Evolutionary conservation across 1,140 invertebrate species (phyloP).

Genomic region (Diorhabda elongata): DNA sequence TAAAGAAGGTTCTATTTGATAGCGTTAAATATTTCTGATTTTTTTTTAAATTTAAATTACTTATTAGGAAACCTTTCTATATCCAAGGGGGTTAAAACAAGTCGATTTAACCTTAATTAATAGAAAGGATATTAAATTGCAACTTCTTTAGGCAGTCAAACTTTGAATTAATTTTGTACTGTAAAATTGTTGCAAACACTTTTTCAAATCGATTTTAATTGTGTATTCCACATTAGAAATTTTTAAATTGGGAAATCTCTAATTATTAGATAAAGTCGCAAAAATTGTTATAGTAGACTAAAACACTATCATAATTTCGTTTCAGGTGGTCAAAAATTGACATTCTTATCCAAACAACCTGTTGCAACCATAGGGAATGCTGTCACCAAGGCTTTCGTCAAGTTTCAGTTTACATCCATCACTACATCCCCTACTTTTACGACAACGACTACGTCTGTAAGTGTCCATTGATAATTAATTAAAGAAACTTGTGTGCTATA

Average conservation of each 20-base stretch:
- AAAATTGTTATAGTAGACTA: no score
- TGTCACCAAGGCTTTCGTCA: slow-evolving; percentile 45
- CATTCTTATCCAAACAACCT: slow-evolving; percentile 54
- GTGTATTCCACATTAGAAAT: no score
- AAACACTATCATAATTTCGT: background rate
- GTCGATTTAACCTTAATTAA: background rate
- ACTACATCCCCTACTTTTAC: slow-evolving; percentile 30
- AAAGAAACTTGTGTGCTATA: no score
- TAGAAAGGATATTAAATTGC: slow-evolving; percentile 22
- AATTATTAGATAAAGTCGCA: no score
- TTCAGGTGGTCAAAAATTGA: slow-evolving; percentile 51
- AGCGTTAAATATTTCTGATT: no score
- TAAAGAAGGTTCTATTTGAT: no score
- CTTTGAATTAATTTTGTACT: background rate
- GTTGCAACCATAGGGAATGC: slow-evolving; percentile 44
- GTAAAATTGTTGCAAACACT: background rate
- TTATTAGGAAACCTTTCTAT: background rate
- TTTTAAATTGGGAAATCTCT: no score
- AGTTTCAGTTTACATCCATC: slow-evolving; percentile 43
- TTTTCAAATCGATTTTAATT: background rate
- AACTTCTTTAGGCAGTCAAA: slow-evolving; percentile 21
- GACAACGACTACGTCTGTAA: slow-evolving; percentile 15
- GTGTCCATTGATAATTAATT: background rate
- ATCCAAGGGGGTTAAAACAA: slow-evolving; percentile 1
- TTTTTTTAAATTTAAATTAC: no score